Conservation (phyloP, 1,140 invertebrate genomes). For the Hyposmocoma kahamanoa region DNA sequence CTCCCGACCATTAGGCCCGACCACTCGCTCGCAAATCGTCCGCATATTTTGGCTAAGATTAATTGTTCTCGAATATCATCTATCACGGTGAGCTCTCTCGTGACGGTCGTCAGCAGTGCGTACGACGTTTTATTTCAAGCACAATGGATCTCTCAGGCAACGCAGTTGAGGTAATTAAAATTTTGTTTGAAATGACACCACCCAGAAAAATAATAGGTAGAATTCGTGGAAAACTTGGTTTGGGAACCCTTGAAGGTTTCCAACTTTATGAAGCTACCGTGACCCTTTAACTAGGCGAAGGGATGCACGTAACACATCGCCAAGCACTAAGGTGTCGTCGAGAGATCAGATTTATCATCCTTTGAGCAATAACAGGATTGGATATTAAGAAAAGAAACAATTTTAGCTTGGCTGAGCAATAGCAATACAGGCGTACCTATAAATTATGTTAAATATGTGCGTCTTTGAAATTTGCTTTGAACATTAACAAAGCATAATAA, state of each 20-base stretch:
- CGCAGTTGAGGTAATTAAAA: slow-evolving; percentile 48
- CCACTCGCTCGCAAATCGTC: slow-evolving; percentile 70
- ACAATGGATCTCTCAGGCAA: slow-evolving; percentile 43
- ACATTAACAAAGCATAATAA: no score
- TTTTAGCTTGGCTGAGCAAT: no score
- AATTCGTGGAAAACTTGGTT: slow-evolving; percentile 12
- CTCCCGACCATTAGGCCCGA: slow-evolving; percentile 63
- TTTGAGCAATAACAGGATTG: no score
- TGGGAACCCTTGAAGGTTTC: slow-evolving; percentile 10
- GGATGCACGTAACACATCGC: background rate
- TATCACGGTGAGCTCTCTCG: slow-evolving; percentile 67
- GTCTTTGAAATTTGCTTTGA: no score
- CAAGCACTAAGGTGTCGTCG: background rate
- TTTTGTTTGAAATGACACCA: slow-evolving; percentile 33
- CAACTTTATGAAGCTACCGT: slow-evolving; percentile 2
- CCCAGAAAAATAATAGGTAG: slow-evolving; percentile 8
- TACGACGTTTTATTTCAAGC: slow-evolving; percentile 64
- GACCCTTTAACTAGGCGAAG: background rate
- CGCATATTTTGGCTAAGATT: slow-evolving; percentile 72
- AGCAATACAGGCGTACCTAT: no score
- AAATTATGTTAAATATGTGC: no score
- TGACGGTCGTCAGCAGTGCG: slow-evolving; percentile 63
- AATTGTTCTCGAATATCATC: slow-evolving; percentile 72
- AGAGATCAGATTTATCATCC: background rate
- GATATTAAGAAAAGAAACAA: no score